Base-by-base conservation (phyloP, 2,888 invertebrate species). In the Spicauda simplicius region DNA sequence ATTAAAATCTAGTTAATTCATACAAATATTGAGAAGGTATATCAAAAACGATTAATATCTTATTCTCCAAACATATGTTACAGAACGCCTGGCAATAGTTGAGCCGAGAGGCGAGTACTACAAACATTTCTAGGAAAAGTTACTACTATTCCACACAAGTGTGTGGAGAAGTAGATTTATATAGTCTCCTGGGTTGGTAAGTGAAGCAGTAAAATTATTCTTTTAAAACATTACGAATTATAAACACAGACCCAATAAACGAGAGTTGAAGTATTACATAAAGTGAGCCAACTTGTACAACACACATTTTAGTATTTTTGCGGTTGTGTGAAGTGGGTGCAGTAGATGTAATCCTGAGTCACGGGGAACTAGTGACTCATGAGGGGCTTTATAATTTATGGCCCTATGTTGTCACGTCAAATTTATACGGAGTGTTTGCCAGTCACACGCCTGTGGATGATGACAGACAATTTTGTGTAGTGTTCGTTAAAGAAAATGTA, bases 311-410 rank as follows among this genome's bases (percentile, higher is more conserved):
- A 50, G 37, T 16, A 58, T n/a, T 30, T 50, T 56, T 56, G 55
- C 41, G 55, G 56, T 52, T 58, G 56, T 50, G 18, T 57, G 18
- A 19, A 19, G 20, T 64, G 58, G 57, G 37, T 57, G 64, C 57
- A 52, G 52, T 37, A 52, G 19, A 48, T 58, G 12, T 30, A 20
- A 33, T 50, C 30, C 33, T 64, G 57, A 64, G 20, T 64, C 64
- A 64, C 25, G 33, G 41, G 57, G 55, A 55, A 48, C 54, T 33
- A n/a, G 16, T 60, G 60, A 60, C 41, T 52, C 52, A 52, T 19
- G 41, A 41, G 57, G 64, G 64, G 52, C 57, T 33, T n/a, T 52
- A 50, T 64, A 37, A 63, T 64, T 57, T 64, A 57, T 56, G 50
- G 53, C 25, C 57, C n/a, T 57, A 20, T 57, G 50, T 50, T 52